Evolutionary conservation across 2,797 vertebrate genomes (phyloP), one percentile per base, ranked within the genome.

Genomic region (Eremophila alpestris): DNA sequence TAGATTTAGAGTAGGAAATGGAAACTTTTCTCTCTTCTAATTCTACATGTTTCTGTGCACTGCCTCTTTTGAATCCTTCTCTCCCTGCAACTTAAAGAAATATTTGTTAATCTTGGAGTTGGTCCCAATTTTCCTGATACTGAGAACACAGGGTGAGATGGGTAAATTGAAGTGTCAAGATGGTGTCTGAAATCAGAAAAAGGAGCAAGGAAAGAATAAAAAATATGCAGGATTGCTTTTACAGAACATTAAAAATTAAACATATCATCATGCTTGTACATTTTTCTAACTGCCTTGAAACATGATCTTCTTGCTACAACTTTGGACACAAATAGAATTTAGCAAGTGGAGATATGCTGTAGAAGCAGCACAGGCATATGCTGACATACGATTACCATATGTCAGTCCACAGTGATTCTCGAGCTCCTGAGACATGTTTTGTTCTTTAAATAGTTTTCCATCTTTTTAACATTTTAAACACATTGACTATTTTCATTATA

Each of bases 401-500:
- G 95, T 78, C 76, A 74, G 71, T 85, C 68, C 49, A 12, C 48
- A 64, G 78, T 48, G 59, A 76, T 93, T 84, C 60, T 74, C 1
- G 4, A 84, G 67, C 49, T 94, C 69, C 69, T 51, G 82, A 87
- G 43, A 81, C n/a, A n/a, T 43, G 24, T 83, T 88, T 91, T 3
- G 1, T 75, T 91, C 87, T 83, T 91, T 89, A 94, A 96, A 96
- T 91, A 96, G 82, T 43, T 78, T 83, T 78, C 60, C 30, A 64
- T 80, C 56, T 89, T 94, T 92, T 89, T 46, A 93, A 86, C 49
- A 65, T 80, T 60, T 89, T 77, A 49, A 80, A 71, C 38, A 80
- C 24, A 34, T 49, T 48, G 71, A 43, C 56, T 87, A n/a, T 68
- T 93, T 89, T 77, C 36, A 10, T 90, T 71, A 83, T 36, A 52